Conservation (phyloP, 2,797 vertebrate species). For the Epinephelus malabaricus region DNA sequence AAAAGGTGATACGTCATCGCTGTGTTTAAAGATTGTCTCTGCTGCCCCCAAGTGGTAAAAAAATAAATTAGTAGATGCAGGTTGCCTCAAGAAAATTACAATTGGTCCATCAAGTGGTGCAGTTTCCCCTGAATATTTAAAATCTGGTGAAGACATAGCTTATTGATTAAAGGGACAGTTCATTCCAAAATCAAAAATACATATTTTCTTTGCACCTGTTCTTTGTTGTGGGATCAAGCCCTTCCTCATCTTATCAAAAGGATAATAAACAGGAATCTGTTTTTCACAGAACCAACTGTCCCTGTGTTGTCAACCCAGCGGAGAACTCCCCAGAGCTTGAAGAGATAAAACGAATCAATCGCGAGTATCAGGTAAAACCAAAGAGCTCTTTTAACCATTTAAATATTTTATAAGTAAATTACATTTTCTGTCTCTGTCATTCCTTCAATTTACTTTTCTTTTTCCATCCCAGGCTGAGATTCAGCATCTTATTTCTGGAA, state of each 20-base stretch:
- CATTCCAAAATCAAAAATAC: too few species aligned
- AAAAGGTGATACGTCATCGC: background rate
- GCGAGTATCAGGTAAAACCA: conserved; percentile 89
- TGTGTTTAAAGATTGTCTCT: background rate
- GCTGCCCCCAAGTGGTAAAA: background rate
- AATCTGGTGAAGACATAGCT: background rate
- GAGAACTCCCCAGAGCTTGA: conserved; percentile 84
- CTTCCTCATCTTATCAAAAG: background rate
- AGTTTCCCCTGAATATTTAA: background rate
- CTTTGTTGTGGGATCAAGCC: background rate
- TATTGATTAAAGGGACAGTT: background rate
- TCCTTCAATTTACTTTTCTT: background rate
- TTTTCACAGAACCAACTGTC: conserved; percentile 70
- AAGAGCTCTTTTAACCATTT: background rate
- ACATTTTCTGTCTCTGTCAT: background rate
- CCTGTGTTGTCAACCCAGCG: conserved; percentile 75
- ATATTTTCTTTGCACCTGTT: background rate
- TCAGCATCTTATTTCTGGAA: conserved; percentile 77
- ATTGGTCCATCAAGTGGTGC: background rate
- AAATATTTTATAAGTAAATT: background rate
- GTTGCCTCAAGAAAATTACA: background rate
- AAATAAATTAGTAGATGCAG: background rate
- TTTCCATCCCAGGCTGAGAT: conserved; percentile 64
- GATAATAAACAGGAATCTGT: conserved; percentile 2
- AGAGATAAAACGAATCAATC: conserved; percentile 88